Evolutionary conservation across 2,888 invertebrate species (phyloP).

Genomic region (Cheilosia scutellata): DNA sequence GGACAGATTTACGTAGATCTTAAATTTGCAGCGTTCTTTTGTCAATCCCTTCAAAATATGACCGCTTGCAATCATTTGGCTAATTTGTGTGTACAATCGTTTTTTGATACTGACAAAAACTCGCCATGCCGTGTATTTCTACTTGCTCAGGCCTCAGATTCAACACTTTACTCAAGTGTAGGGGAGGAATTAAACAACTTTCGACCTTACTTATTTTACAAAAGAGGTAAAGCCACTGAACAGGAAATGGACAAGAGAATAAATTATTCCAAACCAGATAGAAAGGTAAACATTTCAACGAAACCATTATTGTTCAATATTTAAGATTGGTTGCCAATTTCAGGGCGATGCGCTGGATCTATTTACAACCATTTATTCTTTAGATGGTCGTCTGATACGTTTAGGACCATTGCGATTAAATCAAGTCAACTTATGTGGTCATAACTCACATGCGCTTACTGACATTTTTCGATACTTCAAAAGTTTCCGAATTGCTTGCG

Average conservation of each 20-base stretch:
- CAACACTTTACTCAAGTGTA: constrained; percentile 80
- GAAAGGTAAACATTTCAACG: neutral
- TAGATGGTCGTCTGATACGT: constrained; percentile 79
- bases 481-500: constrained; percentile 78
- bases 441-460: constrained; percentile 58
- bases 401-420: constrained; percentile 80
- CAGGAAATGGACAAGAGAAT: constrained; percentile 73
- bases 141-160: constrained; percentile 82
- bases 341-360: constrained; percentile 77
- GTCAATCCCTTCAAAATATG: constrained; percentile 83
- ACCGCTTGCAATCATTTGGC: constrained; percentile 88
- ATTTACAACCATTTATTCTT: constrained; percentile 78
- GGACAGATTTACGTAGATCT: constrained; percentile 79
- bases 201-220: constrained; percentile 82
- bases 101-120: constrained; percentile 85
- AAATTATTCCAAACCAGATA: constrained; percentile 32
- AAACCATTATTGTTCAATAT: neutral
- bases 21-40: constrained; percentile 83
- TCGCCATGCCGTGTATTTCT: constrained; percentile 84
- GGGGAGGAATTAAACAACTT: constrained; percentile 80
- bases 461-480: constrained; percentile 28
- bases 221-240: constrained; percentile 79
- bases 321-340: constrained; percentile 26
- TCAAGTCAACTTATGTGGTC: constrained; percentile 80
- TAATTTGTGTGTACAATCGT: constrained; percentile 87